Conservation (phyloP, 2,888 invertebrate species). For the Eurytoma californica region DNA sequence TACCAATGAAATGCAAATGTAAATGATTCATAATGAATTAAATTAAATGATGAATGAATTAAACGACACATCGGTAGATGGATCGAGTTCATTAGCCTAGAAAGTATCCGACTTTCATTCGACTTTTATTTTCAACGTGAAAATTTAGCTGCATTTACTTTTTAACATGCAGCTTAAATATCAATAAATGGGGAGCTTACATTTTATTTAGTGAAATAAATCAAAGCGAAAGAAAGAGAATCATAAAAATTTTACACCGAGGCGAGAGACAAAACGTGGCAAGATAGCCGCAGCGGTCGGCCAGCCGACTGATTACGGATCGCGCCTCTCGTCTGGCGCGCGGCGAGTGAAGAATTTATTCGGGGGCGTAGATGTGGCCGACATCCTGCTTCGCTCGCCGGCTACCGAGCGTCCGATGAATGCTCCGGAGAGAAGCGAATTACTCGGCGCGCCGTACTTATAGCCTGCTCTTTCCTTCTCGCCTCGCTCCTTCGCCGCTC, state of each 20-base stretch:
- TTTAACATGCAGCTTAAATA: no score
- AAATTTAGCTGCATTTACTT: not conserved
- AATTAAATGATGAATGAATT: no score
- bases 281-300: constrained; percentile 3
- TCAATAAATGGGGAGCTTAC: no score
- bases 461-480: constrained; percentile 1
- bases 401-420: constrained; percentile 45
- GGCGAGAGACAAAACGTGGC: not conserved
- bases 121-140: not conserved
- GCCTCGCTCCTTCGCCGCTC: not conserved
- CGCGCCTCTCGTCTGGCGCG: constrained; percentile 18
- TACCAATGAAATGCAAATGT: not conserved
- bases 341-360: constrained; percentile 44
- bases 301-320: constrained; percentile 9
- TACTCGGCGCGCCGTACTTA: constrained; percentile 15
- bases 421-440: constrained; percentile 36
- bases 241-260: not conserved
- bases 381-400: constrained; percentile 49
- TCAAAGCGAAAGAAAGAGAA: not conserved
- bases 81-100: constrained; percentile 1
- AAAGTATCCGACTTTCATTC: not conserved
- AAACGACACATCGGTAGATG: not conserved
- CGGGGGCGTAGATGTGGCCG: constrained; percentile 47
- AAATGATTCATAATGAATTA: not conserved
- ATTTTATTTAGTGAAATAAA: no score